phyloP scores from a whole-genome alignment of 2,888 invertebrate species.

The Machimus rusticus region DNA sequence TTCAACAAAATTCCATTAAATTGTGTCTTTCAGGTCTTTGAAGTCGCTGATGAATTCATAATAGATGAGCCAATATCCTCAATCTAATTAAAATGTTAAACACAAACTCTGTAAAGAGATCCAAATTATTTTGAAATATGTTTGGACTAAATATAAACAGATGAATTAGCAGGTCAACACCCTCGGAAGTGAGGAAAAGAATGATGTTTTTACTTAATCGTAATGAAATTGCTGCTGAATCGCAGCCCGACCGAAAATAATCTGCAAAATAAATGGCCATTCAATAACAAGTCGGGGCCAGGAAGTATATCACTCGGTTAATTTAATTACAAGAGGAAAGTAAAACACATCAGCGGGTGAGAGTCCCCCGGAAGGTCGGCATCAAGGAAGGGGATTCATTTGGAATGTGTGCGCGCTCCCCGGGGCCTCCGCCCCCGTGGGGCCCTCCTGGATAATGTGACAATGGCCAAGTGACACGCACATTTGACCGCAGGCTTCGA shows the following conservation, averaged over 20 bases:
- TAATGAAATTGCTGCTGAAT: neutral
- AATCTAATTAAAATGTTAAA: too few relatives aligned
- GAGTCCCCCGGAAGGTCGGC: neutral
- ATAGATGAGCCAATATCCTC: too few relatives aligned
- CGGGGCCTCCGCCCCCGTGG: neutral
- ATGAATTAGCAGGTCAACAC: neutral
- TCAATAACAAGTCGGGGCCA: neutral
- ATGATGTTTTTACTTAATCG: neutral
- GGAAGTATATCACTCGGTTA: conserved; percentile 26
- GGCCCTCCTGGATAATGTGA: conserved; percentile 10
- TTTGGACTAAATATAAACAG: neutral
- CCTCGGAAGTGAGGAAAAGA: neutral
- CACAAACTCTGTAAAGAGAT: too few relatives aligned
- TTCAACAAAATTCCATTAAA: too few relatives aligned
- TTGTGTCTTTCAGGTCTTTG: too few relatives aligned
- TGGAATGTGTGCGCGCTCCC: neutral
- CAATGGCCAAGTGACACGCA: conserved; percentile 37
- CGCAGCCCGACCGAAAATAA: neutral
- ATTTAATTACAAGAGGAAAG: conserved; percentile 25
- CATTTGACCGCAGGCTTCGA: neutral
- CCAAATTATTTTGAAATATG: too few relatives aligned
- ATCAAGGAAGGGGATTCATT: conserved; percentile 5
- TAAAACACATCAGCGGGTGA: neutral
- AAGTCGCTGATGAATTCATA: too few relatives aligned
- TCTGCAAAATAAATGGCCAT: conserved; percentile 10